Evolutionary conservation across 1,140 invertebrate species (phyloP).

Genomic region (Ips typographus): DNA sequence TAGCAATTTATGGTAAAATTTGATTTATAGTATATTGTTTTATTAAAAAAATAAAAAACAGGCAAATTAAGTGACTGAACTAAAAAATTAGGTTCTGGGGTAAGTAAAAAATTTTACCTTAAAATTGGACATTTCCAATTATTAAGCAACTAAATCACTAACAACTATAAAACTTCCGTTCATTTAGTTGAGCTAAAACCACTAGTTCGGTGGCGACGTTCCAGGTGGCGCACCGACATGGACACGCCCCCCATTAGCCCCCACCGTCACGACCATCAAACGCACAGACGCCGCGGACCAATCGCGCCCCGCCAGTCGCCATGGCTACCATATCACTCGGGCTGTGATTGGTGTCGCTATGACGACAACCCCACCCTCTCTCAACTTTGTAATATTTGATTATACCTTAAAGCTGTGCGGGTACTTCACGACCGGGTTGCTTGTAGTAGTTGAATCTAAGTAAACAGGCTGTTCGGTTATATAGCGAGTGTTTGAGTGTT

Average conservation of each 20-base stretch:
- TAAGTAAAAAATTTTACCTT: no score
- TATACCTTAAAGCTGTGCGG: constrained; percentile 51
- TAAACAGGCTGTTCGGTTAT: constrained; percentile 50
- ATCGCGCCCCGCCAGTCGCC: constrained; percentile 22
- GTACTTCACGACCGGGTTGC: constrained; percentile 51
- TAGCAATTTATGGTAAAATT: no score
- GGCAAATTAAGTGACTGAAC: no score
- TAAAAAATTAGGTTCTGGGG: no score
- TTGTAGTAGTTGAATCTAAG: constrained; percentile 53
- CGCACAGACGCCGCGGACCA: background rate
- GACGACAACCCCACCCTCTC: constrained; percentile 45
- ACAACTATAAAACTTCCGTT: no score
- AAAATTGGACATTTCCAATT: no score
- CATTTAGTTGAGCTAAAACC: no score
- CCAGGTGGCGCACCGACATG: constrained; percentile 37
- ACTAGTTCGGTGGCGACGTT: constrained; percentile 10
- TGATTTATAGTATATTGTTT: no score
- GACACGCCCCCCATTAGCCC: constrained; percentile 20
- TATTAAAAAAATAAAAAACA: no score
- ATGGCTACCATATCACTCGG: constrained; percentile 38
- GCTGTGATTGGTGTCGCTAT: constrained; percentile 46
- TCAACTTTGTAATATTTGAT: constrained; percentile 47
- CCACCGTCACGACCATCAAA: constrained; percentile 37
- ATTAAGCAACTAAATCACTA: no score
- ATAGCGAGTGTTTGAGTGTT: constrained; percentile 44